A percentile compares a stretch with the other conserved stretches of the same genome.
Conservation (phyloP, 2,888 invertebrate genomes). For the Isoperla grammatica region DNA sequence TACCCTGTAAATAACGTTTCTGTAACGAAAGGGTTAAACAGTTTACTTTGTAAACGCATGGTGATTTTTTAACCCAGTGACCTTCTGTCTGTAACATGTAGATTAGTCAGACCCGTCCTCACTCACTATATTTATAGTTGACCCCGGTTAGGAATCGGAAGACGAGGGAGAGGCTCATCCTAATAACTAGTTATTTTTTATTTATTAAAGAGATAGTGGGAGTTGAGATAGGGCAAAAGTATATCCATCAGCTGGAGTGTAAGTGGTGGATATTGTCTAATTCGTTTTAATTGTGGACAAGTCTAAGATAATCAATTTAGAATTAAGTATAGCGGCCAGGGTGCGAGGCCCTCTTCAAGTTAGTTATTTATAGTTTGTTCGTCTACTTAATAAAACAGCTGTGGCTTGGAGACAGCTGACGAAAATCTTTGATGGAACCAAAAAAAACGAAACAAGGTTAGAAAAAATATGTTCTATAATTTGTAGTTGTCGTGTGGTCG, state of each 20-base stretch:
- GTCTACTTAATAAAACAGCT: no score
- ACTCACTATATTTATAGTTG: constrained; percentile 28
- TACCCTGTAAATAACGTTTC: constrained; percentile 1
- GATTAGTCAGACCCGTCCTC: constrained; percentile 15
- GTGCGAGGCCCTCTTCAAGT: no score
- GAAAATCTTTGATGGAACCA: no score
- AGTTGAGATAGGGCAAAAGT: no score
- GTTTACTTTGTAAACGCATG: constrained; percentile 19
- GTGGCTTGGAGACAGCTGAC: no score
- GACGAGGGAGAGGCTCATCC: background rate
- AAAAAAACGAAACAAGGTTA: no score
- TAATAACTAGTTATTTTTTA: background rate
- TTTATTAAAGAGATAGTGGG: background rate
- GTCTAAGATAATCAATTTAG: no score
- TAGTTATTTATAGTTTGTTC: no score
- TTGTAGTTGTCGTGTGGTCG: constrained; percentile 12
- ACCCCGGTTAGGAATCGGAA: constrained; percentile 22
- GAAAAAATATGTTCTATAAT: background rate
- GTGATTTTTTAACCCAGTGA: constrained; percentile 17
- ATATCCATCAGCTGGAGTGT: no score
- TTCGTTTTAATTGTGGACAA: no score
- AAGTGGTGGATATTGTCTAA: no score
- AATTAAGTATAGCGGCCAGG: no score
- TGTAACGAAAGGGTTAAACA: constrained; percentile 1
- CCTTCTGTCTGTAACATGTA: constrained; percentile 19